Percentiles rank a stretch among this genome's conserved stretches.
Evolutionary conservation across 2,888 invertebrate genomes (phyloP).

Genomic region (Vesta saturnalis): DNA sequence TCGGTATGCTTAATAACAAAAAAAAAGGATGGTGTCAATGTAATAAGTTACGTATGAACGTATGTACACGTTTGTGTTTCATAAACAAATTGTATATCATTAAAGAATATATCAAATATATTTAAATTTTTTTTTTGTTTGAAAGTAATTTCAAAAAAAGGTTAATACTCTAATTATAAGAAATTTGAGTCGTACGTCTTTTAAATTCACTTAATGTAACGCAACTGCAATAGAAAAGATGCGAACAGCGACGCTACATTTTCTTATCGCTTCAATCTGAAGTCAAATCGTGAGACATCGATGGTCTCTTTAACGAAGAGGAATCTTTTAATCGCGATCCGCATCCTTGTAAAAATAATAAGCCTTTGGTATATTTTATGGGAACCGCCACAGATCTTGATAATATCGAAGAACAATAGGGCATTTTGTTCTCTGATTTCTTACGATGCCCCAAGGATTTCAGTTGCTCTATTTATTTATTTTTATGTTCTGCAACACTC

Average conservation of each 20-base stretch:
- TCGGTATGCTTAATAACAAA: too few relatives aligned
- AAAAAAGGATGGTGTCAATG: too few relatives aligned
- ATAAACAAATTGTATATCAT: too few relatives aligned
- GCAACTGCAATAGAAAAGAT: slow-evolving; percentile 44
- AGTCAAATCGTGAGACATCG: slow-evolving; percentile 57
- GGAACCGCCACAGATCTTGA: slow-evolving; percentile 50
- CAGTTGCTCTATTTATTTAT: slow-evolving; percentile 47
- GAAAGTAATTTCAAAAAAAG: too few relatives aligned
- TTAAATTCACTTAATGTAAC: slow-evolving; percentile 33
- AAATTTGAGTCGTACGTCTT: slow-evolving; percentile 8
- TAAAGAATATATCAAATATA: too few relatives aligned
- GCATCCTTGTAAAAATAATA: slow-evolving; percentile 53
- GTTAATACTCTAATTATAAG: too few relatives aligned
- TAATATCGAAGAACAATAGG: slow-evolving; percentile 54
- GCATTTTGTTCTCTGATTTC: slow-evolving; percentile 53
- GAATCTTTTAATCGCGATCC: slow-evolving; percentile 55
- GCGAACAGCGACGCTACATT: slow-evolving; percentile 54
- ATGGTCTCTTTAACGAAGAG: slow-evolving; percentile 58
- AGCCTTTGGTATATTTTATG: slow-evolving; percentile 54
- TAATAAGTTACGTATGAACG: too few relatives aligned
- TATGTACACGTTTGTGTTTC: too few relatives aligned
- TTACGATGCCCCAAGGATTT: slow-evolving; percentile 40
- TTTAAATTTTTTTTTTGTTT: not conserved
- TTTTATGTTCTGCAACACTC: slow-evolving; percentile 46
- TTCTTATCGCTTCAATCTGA: slow-evolving; percentile 54